A percentile compares a stretch with the other conserved stretches of the same genome.
Conservation (phyloP, 1,140 invertebrate genomes). For the Patella vulgata region DNA sequence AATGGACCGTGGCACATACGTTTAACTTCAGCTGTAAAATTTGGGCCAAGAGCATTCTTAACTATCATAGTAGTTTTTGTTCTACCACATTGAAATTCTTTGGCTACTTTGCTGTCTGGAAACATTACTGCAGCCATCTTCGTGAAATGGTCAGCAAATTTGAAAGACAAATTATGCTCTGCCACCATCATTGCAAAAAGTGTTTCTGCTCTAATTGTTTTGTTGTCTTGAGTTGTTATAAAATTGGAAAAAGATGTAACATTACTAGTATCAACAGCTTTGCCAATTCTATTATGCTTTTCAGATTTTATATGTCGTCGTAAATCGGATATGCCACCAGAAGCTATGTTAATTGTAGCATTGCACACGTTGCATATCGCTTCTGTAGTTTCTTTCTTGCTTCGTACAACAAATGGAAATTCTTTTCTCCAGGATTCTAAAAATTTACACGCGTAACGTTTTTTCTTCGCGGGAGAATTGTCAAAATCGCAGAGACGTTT, state of each 20-base stretch:
- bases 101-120: conserved; percentile 18
- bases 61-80: conserved; percentile 28
- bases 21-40: conserved; percentile 1
- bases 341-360: neutral
- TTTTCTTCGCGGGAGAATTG: too few species aligned
- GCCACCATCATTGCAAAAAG: too few species aligned
- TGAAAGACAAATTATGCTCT: too few species aligned
- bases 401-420: too few species aligned
- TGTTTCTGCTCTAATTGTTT: conserved; percentile 6
- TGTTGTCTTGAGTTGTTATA: neutral
- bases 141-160: conserved; percentile 23
- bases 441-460: conserved; percentile 2
- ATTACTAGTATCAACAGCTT: too few species aligned
- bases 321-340: too few species aligned
- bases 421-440: too few species aligned
- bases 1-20: conserved; percentile 9
- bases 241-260: neutral
- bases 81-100: conserved; percentile 13
- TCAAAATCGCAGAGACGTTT: too few species aligned
- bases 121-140: conserved; percentile 18
- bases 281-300: neutral
- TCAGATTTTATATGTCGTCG: neutral
- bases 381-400: neutral
- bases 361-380: neutral
- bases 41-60: conserved; percentile 10